phyloP scores from a whole-genome alignment of 2,113 vertebrate species.

The human (Homo sapiens) region GRCh38 chr14:83911501-83912000 shows the following conservation, averaged over 20 bases:
- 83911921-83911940: background rate
- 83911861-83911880: too few relatives aligned
- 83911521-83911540: background rate
- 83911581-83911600: background rate
- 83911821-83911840: background rate
- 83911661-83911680: conserved; percentile 35
- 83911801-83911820: background rate
- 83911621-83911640: background rate
- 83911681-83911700: background rate
- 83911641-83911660: background rate
- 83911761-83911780: background rate
- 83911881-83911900: background rate
- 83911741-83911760: background rate
- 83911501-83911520: background rate
- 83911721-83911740: background rate
- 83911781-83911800: background rate
- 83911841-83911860: background rate
- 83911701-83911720: background rate
- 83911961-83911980: background rate
- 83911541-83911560: background rate
- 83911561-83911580: background rate
- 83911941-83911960: background rate
- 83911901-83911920: background rate
- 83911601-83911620: background rate
- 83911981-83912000: background rate